Percentiles rank a stretch among this genome's conserved stretches.
These are phyloP conservation scores for Cephalopachus bancanus DNA, from an alignment of 2,797 vertebrate species.

Conservation along the genomic window DNA sequence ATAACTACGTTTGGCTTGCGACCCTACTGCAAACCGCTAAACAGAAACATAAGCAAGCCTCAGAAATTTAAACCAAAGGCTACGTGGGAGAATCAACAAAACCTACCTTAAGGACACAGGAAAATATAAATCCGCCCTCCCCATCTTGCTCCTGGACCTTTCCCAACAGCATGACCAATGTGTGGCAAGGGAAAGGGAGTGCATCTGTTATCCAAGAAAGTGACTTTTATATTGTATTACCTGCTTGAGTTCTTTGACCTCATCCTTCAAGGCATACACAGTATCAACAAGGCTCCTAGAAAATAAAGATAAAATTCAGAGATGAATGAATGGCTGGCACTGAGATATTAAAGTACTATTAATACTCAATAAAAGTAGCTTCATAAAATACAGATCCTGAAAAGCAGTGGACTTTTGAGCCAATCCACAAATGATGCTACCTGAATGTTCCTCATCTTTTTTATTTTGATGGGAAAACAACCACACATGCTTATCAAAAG, in stretches of 20 bases:
- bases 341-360: background rate
- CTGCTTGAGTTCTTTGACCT: constrained; percentile 98
- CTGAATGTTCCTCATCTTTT: background rate
- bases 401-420: background rate
- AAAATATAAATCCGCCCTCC: background rate
- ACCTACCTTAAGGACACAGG: background rate
- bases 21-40: background rate
- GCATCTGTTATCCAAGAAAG: background rate
- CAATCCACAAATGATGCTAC: background rate
- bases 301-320: constrained; percentile 68
- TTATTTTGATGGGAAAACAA: background rate
- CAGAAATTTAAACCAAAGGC: constrained; percentile 30
- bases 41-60: background rate
- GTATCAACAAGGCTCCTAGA: constrained; percentile 98
- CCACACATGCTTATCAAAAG: background rate
- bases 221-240: constrained; percentile 86
- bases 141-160: background rate
- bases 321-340: background rate
- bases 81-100: constrained; percentile 10
- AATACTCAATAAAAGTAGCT: background rate
- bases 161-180: background rate
- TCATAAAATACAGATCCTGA: background rate
- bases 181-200: constrained; percentile 2
- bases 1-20: background rate
- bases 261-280: constrained; percentile 98